phyloP scores from a whole-genome alignment of 2,797 vertebrate genomes.

The Crossoptilon crossoptilon region DNA sequence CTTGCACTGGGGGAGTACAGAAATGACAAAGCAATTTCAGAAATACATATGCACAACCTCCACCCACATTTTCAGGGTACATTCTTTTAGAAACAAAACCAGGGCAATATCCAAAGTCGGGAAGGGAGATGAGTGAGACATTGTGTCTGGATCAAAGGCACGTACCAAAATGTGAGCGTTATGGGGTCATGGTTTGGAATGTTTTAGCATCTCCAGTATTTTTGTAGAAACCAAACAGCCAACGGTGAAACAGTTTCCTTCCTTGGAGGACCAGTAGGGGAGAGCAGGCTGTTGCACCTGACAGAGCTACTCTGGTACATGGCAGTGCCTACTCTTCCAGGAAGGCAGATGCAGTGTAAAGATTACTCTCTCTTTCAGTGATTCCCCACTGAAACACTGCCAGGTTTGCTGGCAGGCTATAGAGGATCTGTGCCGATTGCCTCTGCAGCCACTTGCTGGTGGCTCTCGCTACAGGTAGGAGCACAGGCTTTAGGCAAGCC shows the following conservation, averaged over 20 bases:
- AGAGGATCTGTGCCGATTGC: background rate
- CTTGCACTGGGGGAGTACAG: constrained; percentile 53
- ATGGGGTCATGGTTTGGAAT: background rate
- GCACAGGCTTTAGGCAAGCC: fast-evolving
- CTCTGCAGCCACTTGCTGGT: background rate
- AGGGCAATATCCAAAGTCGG: background rate
- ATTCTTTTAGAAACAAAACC: constrained; percentile 4
- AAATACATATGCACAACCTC: background rate
- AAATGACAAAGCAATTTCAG: constrained; percentile 42
- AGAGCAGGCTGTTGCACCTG: fast-evolving
- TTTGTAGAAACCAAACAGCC: background rate
- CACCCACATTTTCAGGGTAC: background rate
- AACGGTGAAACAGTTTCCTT: background rate
- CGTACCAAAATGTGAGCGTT: background rate
- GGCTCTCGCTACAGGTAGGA: background rate
- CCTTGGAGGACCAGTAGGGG: background rate
- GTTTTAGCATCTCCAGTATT: background rate
- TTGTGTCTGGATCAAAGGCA: background rate
- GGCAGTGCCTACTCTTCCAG: background rate
- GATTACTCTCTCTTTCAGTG: background rate
- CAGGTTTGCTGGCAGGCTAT: background rate
- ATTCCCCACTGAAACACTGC: background rate
- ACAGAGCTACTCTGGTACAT: background rate
- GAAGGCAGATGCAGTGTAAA: background rate
- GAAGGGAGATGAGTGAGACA: background rate